A percentile compares a stretch with the other conserved stretches of the same genome.
Evolutionary conservation across 2,113 vertebrate genomes (phyloP).

Genomic region (Hemiprocne comata): DNA sequence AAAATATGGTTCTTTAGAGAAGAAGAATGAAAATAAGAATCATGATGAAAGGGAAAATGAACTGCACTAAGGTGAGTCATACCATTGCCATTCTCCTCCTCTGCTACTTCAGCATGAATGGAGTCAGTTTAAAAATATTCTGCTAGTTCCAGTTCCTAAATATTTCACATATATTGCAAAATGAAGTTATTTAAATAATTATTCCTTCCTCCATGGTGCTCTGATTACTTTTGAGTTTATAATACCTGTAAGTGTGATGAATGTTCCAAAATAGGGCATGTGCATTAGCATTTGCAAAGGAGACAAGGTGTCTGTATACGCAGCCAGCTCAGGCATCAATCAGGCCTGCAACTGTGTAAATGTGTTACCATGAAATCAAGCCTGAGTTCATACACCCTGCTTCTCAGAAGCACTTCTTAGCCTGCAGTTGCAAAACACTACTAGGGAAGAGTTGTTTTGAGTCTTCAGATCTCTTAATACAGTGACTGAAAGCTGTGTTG

Average conservation of each 20-base stretch:
- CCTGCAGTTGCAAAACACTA: not conserved
- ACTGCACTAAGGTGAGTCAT: not conserved
- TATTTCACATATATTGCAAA: not conserved
- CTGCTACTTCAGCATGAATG: not conserved
- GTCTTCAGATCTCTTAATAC: not conserved
- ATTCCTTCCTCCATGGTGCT: not conserved
- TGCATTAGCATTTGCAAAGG: not conserved
- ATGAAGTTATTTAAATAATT: not conserved
- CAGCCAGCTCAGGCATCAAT: not conserved
- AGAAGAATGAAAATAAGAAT: conserved; percentile 27
- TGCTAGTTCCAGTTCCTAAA: not conserved
- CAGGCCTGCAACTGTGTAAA: not conserved
- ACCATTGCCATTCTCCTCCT: not conserved
- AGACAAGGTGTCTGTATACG: not conserved
- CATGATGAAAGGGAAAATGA: not conserved
- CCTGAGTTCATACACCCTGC: not conserved
- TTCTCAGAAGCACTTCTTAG: not conserved
- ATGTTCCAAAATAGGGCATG: not conserved
- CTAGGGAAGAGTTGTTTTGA: not conserved
- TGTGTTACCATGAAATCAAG: not conserved
- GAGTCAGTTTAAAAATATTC: not conserved
- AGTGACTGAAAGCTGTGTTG: not conserved
- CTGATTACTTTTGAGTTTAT: not conserved
- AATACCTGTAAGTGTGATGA: not conserved
- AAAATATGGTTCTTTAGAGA: not conserved